Base-by-base conservation (phyloP, 1,140 invertebrate genomes). In the Drosophila burlai region DNA sequence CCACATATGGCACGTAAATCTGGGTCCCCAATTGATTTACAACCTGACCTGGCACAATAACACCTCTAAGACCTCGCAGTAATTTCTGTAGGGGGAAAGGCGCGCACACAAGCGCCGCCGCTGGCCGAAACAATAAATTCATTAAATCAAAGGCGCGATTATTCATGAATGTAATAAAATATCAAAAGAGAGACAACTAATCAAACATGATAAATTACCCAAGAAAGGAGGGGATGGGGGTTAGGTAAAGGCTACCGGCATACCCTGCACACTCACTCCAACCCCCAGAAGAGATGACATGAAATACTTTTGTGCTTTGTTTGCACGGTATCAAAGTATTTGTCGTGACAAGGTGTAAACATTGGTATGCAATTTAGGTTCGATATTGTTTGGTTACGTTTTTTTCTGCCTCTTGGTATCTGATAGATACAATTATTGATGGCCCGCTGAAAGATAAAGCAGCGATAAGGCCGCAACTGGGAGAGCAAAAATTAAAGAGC, bases 101-200 rank as follows among this genome's bases (percentile, higher is more conserved):
- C 38, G 21, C 18, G 16, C 4, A 68, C 26, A 74, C 50, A 54
- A 64, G 45, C 61, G 74, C 57, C 72, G 75, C 47, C 50, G 73
- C 64, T 36, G 45, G 58, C 34, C 57, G 36, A 63, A 67, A 83
- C 72, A 83, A 83, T 87, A 90, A 87, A 81, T 79, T 81, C 77
- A 87, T 90, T 81, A 83, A 87, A 84, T 81, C 78, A 79, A 66
- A 81, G 66, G 34, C 46, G 50, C 79, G 81, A 82, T 90, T 90
- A 90, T 90, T 84, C 85, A 90, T 90, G 81, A 85, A 85, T 85
- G 86, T 78, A 84, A 90, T 90, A 85, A 85, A 85, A 90, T 80
- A 85, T 67, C 82, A 82, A 67, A 57, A 34, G 31, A 52, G 29
- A 67, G 57, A 82, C 81, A 90, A 80, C 78, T 62, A 90, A 85